phyloP scores from a whole-genome alignment of 2,797 vertebrate genomes.

The Pterois miles region DNA sequence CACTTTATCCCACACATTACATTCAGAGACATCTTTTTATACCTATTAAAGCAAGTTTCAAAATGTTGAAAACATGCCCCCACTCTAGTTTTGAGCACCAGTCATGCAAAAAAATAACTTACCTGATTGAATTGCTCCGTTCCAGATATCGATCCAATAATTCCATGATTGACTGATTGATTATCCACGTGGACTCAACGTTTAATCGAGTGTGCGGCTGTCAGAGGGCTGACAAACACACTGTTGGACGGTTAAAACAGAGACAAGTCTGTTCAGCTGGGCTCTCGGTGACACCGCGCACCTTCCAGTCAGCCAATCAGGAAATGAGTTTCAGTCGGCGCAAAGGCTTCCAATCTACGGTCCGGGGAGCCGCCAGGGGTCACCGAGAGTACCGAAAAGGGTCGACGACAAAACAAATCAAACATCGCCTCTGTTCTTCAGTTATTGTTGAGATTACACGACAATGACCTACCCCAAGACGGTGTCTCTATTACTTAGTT shows the following conservation, averaged over 20 bases:
- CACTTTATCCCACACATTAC: background rate
- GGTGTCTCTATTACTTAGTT: background rate
- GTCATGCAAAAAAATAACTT: background rate
- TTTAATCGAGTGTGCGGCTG: background rate
- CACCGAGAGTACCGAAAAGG: background rate
- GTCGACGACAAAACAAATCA: background rate
- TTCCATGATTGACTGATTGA: constrained; percentile 67
- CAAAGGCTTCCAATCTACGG: constrained; percentile 33
- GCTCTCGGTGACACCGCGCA: background rate
- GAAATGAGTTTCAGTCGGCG: constrained; percentile 26
- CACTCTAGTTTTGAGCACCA: accelerated
- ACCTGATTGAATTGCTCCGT: constrained; percentile 68
- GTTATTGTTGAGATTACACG: background rate
- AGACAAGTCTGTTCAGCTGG: background rate
- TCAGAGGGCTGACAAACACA: background rate
- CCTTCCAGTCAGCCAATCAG: constrained; percentile 60
- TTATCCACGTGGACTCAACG: background rate
- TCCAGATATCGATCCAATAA: constrained; percentile 72
- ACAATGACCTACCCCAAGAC: background rate
- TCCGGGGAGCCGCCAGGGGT: background rate
- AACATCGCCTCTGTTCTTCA: background rate
- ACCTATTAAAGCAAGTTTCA: background rate
- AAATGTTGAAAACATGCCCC: background rate
- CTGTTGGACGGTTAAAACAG: background rate
- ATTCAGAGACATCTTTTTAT: background rate